phyloP scores from a whole-genome alignment of 2,888 invertebrate species.

The Chrysolina americana region DNA sequence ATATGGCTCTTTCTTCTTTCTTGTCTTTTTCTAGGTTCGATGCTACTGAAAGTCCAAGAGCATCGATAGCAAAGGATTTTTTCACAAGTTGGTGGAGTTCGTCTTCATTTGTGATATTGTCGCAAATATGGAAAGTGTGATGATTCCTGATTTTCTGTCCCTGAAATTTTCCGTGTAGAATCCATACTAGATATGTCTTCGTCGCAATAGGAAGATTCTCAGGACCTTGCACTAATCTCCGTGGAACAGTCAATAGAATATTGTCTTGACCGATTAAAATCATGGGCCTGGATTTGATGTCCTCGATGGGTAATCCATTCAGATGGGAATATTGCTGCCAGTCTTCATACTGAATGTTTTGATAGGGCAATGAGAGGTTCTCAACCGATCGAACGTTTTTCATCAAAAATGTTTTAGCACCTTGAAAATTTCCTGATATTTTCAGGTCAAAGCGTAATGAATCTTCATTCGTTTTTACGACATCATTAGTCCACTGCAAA shows the following conservation, averaged over 20 bases:
- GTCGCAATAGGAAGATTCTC: too few species aligned
- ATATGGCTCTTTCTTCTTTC: neutral
- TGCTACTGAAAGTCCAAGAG: neutral
- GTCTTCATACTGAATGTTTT: too few species aligned
- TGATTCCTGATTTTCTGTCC: neutral
- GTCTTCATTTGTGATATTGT: neutral
- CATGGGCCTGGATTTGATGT: neutral
- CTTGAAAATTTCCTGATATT: neutral
- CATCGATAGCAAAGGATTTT: neutral
- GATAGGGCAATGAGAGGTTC: too few species aligned
- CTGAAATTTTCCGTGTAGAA: neutral
- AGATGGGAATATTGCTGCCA: neutral
- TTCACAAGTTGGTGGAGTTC: neutral
- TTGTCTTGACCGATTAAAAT: neutral
- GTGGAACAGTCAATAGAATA: too few species aligned
- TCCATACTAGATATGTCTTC: too few species aligned
- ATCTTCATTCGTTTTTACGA: neutral
- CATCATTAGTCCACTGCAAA: neutral
- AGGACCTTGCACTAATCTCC: too few species aligned
- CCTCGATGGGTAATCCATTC: neutral
- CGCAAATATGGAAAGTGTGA: neutral
- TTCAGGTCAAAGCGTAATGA: neutral
- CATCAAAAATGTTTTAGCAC: neutral
- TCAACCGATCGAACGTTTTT: too few species aligned
- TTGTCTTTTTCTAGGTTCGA: neutral